Evolutionary conservation across 2,797 vertebrate genomes (phyloP).

Genomic region (Pseudopleuronectes americanus): DNA sequence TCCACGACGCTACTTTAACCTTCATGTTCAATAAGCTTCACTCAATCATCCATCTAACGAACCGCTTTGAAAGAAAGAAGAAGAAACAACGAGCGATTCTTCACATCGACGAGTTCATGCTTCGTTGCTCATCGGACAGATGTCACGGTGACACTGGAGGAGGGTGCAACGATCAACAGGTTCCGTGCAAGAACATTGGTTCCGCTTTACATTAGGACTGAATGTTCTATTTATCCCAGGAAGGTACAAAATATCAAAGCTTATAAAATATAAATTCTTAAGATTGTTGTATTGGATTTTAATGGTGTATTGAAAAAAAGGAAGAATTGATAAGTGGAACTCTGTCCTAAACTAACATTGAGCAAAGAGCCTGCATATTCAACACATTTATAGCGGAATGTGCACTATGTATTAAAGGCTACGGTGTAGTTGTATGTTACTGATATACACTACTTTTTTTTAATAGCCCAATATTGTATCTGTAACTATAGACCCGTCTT

Average conservation of each 20-base stretch:
- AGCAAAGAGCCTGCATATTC: neutral
- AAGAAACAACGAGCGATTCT: neutral
- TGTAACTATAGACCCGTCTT: too few relatives aligned
- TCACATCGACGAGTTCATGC: neutral
- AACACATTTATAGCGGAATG: neutral
- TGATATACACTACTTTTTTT: too few relatives aligned
- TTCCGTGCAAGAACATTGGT: conserved; percentile 25
- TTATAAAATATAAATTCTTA: too few relatives aligned
- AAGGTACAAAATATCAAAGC: too few relatives aligned
- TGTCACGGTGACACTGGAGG: conserved; percentile 24
- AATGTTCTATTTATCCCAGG: neutral
- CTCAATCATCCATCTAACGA: neutral
- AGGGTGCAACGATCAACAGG: neutral
- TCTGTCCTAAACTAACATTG: too few relatives aligned
- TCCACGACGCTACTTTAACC: neutral
- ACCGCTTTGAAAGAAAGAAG: neutral
- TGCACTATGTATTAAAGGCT: too few relatives aligned
- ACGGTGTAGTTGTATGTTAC: too few relatives aligned
- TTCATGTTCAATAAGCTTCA: conserved; percentile 14
- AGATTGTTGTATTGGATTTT: neutral
- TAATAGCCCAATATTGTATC: too few relatives aligned
- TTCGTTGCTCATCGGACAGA: conserved; percentile 1
- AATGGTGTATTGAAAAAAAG: rapidly evolving
- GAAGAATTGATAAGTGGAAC: neutral
- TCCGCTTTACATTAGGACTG: conserved; percentile 21